phyloP scores from a whole-genome alignment of 2,888 invertebrate species.

The Ochropacha duplaris region DNA sequence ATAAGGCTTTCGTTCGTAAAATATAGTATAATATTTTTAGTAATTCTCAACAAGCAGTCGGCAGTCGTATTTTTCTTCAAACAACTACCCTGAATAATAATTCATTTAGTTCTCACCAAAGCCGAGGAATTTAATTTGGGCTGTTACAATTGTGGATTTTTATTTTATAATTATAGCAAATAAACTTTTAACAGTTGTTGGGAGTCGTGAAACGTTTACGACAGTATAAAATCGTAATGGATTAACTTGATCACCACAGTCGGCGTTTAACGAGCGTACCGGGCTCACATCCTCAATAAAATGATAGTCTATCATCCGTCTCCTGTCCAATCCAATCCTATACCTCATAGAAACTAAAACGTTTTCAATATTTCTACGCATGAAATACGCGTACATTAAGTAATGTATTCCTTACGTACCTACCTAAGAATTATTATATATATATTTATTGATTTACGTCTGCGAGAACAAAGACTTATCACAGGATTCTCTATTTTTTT shows the following conservation, averaged over 20 bases:
- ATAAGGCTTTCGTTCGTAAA: neutral
- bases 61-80: neutral
- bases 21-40: neutral
- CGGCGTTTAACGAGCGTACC: slow-evolving; percentile 69
- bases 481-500: neutral
- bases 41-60: neutral
- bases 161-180: slow-evolving; percentile 52
- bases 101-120: neutral
- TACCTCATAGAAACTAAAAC: slow-evolving; percentile 31
- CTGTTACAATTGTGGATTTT: slow-evolving; percentile 36
- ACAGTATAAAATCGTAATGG: slow-evolving; percentile 78
- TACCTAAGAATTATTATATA: too few species aligned
- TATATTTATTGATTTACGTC: neutral
- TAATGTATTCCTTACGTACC: neutral
- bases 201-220: slow-evolving; percentile 75
- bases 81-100: neutral
- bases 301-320: slow-evolving; percentile 58
- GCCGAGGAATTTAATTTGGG: slow-evolving; percentile 6
- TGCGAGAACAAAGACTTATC: neutral
- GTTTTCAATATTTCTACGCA: slow-evolving; percentile 17
- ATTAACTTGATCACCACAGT: slow-evolving; percentile 72
- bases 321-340: slow-evolving; percentile 12
- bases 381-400: neutral
- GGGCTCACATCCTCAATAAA: slow-evolving; percentile 79
- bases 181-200: slow-evolving; percentile 63